Base-by-base conservation (phyloP, 2,888 invertebrate genomes). In the Heliconius cydno region DNA sequence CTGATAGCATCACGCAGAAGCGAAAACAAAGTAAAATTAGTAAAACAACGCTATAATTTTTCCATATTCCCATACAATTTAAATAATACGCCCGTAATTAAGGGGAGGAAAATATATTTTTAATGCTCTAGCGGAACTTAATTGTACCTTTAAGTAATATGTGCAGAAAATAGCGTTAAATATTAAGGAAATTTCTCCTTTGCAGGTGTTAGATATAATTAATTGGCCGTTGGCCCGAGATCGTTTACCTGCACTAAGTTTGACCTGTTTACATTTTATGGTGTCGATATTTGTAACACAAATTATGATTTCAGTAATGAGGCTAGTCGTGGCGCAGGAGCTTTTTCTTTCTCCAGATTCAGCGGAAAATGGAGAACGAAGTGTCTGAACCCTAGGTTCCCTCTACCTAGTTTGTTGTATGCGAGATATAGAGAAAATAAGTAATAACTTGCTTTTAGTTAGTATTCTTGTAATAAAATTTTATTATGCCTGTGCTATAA, bases 171-270 rank as follows among this genome's bases (percentile, higher is more conserved):
- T 74, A 78, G 80, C 78, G 76, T 77, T 80, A 78, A 80, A 80
- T 81, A 80, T 80, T 77, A 79, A 82, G 81, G 77, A 79, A 82
- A 77, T 77, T 72, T 76, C 81, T 80, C 81, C 81, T 80, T 82
- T 80, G 81, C 82, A 82, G 82, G 80, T 81, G 82, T 82, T 82
- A 79, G 82, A 77, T 81, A 82, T 80, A 82, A 82, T 80, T 80
- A 82, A 82, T 82, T 82, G 82, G 77, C 77, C 79, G 79, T 77
- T 81, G 81, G 81, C 81, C 74, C 57, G 79, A 63, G 77, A 78
- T 77, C 80, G 80, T 81, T 80, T 81, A 82, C 82, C 82, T 82
- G 82, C 80, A 82, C 82, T 77, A 46, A 71, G 60, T 80, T 38
- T 74, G 66, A 25, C 34, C 19, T 65, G 80, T 80, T 82, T 82